Conservation (phyloP, 35 echinoderm and acorn worm genomes). For the Heliocidaris erythrogramma region DNA sequence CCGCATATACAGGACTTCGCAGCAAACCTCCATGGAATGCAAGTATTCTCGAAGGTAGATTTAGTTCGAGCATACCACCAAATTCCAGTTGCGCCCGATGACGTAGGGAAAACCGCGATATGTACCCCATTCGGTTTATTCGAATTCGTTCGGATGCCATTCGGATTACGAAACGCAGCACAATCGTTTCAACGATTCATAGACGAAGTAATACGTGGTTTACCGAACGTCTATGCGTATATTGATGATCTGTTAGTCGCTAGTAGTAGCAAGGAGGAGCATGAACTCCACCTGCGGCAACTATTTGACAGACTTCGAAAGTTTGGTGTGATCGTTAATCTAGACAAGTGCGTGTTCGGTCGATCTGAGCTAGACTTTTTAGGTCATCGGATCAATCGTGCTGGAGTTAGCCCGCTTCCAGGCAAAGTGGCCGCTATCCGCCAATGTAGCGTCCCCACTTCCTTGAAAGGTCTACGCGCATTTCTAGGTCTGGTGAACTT, state of each 20-base stretch:
- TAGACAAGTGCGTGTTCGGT: conserved; percentile 48
- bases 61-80: too few relatives aligned
- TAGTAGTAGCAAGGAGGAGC: conserved; percentile 47
- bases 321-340: conserved; percentile 51
- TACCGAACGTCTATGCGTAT: conserved; percentile 53
- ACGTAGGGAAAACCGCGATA: too few relatives aligned
- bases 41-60: too few relatives aligned
- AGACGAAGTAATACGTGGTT: conserved; percentile 52
- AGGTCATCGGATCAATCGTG: conserved; percentile 39
- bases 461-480: conserved; percentile 29
- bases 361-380: conserved; percentile 39
- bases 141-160: too few relatives aligned
- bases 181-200: conserved; percentile 64
- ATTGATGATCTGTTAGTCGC: conserved; percentile 58
- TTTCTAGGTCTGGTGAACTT: conserved; percentile 60
- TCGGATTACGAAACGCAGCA: too few relatives aligned
- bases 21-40: too few relatives aligned
- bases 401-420: conserved; percentile 28
- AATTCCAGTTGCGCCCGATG: too few relatives aligned
- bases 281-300: conserved; percentile 29
- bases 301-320: conserved; percentile 28
- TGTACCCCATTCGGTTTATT: too few relatives aligned
- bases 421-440: conserved; percentile 50
- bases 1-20: too few relatives aligned
- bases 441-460: conserved; percentile 48